Base-by-base conservation (phyloP, 2,113 vertebrate genomes). In the Austrofundulus limnaeus region DNA sequence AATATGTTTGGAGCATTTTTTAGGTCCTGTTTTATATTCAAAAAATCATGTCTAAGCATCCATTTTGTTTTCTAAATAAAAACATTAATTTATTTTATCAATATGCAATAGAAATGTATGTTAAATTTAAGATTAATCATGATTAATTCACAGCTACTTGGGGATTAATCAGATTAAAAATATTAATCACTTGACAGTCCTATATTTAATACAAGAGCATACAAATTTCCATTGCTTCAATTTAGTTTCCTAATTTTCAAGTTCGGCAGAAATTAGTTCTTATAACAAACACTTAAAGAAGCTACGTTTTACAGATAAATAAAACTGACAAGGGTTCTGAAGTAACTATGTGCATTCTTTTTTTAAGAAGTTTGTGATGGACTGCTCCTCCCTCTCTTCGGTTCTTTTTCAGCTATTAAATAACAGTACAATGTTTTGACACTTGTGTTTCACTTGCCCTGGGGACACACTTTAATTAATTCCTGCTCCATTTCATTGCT, bases 241-340 rank as follows among this genome's bases (percentile, higher is more conserved):
- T 37, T 59, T 52, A 43, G 37, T 60, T 52, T 19, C 5, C 19
- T 45, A 17, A 39, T 41, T 49, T 45, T 15, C 38, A 38, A 48
- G 41, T 15, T 23, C 50, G 49, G 3, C 6, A 3, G 15, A 9
- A 21, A 20, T 58, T 19, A 28, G 47, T 51, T 14, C 25, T 60
- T 50, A 64, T 51, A 34, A 17, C 28, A 56, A 45, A 68, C 3
- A 61, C 47, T 21, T 23, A 7, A 23, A 8, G 42, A 20, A 53
- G 24, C 12, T 39, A 10, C 20, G 13, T 48, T 42, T 70, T 54
- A 43, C 47, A 55, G 41, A 14, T 58, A 20, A 50, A 46, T 34
- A 67, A 47, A 64, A 67, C 58, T 37, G 37, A 54, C 19, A 31
- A 25, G 39, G 51, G 47, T 25, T 15, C 28, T 34, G 17, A 65